Conservation (phyloP, 2,797 vertebrate genomes). For the Neoniphon sammara region DNA sequence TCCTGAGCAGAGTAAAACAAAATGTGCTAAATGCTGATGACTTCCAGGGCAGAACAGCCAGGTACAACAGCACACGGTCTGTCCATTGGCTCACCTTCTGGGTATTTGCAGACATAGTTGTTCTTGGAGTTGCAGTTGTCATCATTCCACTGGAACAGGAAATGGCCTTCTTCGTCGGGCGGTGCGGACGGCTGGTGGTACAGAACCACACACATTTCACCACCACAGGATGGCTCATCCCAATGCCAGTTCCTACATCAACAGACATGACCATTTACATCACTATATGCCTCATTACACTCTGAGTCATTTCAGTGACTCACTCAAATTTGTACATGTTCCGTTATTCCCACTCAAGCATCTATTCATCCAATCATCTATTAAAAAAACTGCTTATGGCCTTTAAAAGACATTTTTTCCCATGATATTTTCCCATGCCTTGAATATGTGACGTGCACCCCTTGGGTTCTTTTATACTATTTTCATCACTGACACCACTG, state of each 20-base stretch:
- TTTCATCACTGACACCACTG: not conserved
- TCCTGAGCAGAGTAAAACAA: conserved; percentile 7
- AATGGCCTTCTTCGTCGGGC: conserved; percentile 82
- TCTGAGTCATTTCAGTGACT: conserved; percentile 1
- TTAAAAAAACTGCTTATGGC: no score
- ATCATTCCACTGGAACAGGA: conserved; percentile 94
- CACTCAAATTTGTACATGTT: conserved; percentile 8
- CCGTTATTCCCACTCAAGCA: conserved; percentile 20
- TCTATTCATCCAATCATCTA: not conserved
- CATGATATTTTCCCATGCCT: not conserved
- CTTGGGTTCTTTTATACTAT: not conserved
- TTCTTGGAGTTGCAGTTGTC: conserved; percentile 93
- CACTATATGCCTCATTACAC: not conserved
- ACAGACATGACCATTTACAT: conserved; percentile 8
- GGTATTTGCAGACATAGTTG: conserved; percentile 98
- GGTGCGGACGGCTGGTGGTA: conserved; percentile 89
- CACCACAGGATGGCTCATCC: conserved; percentile 94
- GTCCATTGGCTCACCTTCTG: conserved; percentile 81
- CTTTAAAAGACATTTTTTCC: not conserved
- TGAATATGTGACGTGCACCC: not conserved
- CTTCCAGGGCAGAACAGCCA: conserved; percentile 17
- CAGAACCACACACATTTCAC: conserved; percentile 91
- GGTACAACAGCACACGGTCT: conserved; percentile 11
- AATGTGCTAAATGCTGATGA: conserved; percentile 9
- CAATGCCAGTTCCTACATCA: conserved; percentile 91